Percentiles rank a stretch among this genome's conserved stretches.
Conservation (phyloP, 2,888 invertebrate genomes). For the Drosophila borealis region DNA sequence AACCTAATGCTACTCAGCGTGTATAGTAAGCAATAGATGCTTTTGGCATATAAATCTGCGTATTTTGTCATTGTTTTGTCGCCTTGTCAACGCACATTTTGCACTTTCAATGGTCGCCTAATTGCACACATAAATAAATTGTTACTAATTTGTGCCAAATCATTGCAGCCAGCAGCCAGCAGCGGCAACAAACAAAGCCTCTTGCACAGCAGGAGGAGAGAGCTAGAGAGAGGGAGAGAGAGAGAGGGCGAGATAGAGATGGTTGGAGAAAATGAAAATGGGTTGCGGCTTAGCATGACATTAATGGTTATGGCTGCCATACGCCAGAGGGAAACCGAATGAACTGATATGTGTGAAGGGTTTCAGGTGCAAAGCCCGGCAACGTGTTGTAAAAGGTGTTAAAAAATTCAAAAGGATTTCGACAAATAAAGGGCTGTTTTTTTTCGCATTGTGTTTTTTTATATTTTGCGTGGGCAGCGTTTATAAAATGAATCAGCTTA, state of each 20-base stretch:
- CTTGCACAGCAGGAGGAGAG: conserved; percentile 6
- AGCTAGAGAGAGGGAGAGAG: background rate
- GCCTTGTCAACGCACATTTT: conserved; percentile 45
- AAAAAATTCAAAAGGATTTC: conserved; percentile 33
- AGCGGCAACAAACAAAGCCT: conserved; percentile 25
- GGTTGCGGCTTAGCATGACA: conserved; percentile 55
- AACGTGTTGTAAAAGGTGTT: conserved; percentile 28
- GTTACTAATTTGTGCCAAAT: conserved; percentile 69
- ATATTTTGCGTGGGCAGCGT: background rate
- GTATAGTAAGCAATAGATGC: background rate
- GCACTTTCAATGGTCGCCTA: conserved; percentile 52
- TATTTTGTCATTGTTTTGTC: conserved; percentile 40
- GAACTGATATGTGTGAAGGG: conserved; percentile 48
- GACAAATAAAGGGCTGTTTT: conserved; percentile 1
- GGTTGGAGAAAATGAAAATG: conserved; percentile 38
- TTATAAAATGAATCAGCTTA: conserved; percentile 18
- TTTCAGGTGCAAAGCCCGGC: conserved; percentile 22
- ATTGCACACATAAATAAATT: conserved; percentile 73
- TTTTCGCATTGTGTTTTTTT: conserved; percentile 3
- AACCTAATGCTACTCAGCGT: background rate
- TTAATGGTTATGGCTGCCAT: conserved; percentile 40
- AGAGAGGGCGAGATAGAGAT: background rate
- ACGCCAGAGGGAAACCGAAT: conserved; percentile 16
- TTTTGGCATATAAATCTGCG: conserved; percentile 44
- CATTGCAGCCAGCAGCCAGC: conserved; percentile 43